Evolutionary conservation across 2,888 invertebrate genomes (phyloP), one percentile per base, ranked within the genome.

Genomic region (Heliconius cydno): DNA sequence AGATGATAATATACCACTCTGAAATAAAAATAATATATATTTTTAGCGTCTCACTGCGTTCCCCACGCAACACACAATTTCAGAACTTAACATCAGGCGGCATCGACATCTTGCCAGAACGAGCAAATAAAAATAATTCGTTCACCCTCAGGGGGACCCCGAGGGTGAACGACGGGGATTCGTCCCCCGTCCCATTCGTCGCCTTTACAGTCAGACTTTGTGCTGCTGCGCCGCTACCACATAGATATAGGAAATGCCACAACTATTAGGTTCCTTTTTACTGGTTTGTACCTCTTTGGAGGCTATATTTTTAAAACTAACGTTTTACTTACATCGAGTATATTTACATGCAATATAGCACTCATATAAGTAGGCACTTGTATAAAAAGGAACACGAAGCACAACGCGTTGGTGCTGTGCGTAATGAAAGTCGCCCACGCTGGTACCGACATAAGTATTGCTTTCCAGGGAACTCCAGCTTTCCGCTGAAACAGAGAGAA

Each of bases 321-420:
- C 3, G 19, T 0, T 60, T 10, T 66, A 80, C 82, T 77, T 66
- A 82, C 80, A 19, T 65, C 81, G 22, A 75, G 28, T 15, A 82
- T 79, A 65, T 83, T 79, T 80, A 95, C 95, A 9, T 93, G 89
- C 60, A 97, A 91, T 12, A 96, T 95, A 38, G 95, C 92, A 81
- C 95, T 95, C 88, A 97, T 95, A 85, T 96, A 97, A 0, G 96
- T 94, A 0, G 97, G 97, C 57, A 96, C 96, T 88, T 97, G 96
- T 0, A 96, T 96, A 67, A 97, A 91, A 70, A 97, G 90, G 84
- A 96, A 96, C 88, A 96, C 96, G 85, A 96, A 97, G 1, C 95
- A 95, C 90, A 96, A 95, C 28, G 95, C 84, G 91, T 86, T 74
- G 94, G 97, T 81, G 87, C 96, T n/a, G 95, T 92, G 88, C 94